A percentile compares a stretch with the other conserved stretches of the same genome.
Conservation (phyloP, 2,888 invertebrate species). For the Nebria brevicollis region DNA sequence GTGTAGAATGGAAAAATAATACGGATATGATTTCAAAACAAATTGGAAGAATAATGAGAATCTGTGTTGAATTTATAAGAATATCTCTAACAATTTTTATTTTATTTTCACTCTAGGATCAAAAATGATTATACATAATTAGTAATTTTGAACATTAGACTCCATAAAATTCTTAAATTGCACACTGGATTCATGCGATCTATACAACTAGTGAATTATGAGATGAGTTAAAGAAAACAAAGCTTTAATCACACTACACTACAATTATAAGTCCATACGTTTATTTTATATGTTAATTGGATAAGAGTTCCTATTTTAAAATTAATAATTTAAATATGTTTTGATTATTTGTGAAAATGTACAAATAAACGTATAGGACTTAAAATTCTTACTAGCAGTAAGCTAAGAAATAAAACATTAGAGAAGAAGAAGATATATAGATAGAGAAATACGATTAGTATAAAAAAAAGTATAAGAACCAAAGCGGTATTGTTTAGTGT, state of each 20-base stretch:
- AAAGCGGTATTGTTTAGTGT: conserved; percentile 2
- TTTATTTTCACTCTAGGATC: no score
- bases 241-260: neutral
- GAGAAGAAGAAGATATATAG: conserved; percentile 2
- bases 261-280: neutral
- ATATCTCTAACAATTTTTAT: neutral
- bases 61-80: neutral
- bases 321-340: no score
- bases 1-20: neutral
- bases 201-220: neutral
- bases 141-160: neutral
- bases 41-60: neutral
- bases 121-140: neutral
- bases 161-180: neutral
- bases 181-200: neutral
- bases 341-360: no score
- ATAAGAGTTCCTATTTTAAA: no score
- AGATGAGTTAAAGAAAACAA: neutral
- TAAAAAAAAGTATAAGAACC: neutral
- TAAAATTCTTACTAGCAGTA: neutral
- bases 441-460: conserved; percentile 5
- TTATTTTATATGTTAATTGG: neutral
- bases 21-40: neutral
- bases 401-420: conserved; percentile 6
- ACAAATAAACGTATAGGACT: neutral